Evolutionary conservation across 2,113 vertebrate genomes (phyloP).

Genomic region (Nibea albiflora): DNA sequence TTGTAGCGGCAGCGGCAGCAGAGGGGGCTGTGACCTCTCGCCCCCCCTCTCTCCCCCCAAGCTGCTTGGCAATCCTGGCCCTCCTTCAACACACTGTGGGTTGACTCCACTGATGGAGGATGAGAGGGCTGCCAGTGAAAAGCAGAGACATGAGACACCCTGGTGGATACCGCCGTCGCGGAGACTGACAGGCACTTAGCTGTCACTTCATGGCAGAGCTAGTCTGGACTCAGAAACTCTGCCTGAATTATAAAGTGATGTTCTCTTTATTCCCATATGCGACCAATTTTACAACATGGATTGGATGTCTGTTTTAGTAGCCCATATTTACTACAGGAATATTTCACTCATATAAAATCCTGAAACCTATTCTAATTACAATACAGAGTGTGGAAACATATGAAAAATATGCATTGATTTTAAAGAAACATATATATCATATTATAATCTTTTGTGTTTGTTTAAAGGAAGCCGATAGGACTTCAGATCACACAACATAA

Average conservation of each 20-base stretch:
- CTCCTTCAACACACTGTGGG: conserved; percentile 30
- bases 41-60: conserved; percentile 41
- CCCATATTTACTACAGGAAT: background rate
- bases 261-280: background rate
- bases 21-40: conserved; percentile 25
- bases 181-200: conserved; percentile 8
- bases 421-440: too few relatives aligned
- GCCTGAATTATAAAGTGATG: background rate
- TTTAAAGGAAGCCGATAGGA: too few relatives aligned
- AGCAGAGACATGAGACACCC: conserved; percentile 23
- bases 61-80: conserved; percentile 15
- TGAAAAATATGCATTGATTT: too few relatives aligned
- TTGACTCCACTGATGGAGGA: conserved; percentile 34
- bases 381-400: too few relatives aligned
- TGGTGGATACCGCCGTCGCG: conserved; percentile 3
- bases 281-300: background rate
- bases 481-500: too few relatives aligned
- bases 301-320: background rate
- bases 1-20: background rate
- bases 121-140: conserved; percentile 21
- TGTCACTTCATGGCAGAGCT: background rate
- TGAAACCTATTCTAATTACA: too few relatives aligned
- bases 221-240: background rate
- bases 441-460: too few relatives aligned
- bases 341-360: too few relatives aligned